Percentiles rank a stretch among this genome's conserved stretches.
These are phyloP conservation scores for Linnaemya vulpina DNA, from an alignment of 2,888 invertebrate genomes.

Conservation along the genomic window DNA sequence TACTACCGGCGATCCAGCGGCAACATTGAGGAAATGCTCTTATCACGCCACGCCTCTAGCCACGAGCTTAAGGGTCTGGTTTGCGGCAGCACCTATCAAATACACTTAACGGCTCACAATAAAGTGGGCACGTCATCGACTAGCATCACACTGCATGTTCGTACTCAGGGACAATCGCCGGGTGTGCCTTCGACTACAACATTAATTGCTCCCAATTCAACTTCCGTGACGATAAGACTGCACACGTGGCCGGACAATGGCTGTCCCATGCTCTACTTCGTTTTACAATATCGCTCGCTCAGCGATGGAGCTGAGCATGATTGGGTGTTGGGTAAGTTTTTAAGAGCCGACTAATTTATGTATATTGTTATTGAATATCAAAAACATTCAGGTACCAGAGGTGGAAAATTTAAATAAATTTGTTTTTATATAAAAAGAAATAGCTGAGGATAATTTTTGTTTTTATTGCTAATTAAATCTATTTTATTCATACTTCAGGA, in stretches of 20 bases:
- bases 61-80: constrained; percentile 88
- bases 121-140: constrained; percentile 88
- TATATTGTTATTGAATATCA: no score
- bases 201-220: constrained; percentile 88
- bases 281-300: constrained; percentile 87
- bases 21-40: constrained; percentile 86
- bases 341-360: not conserved
- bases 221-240: constrained; percentile 86
- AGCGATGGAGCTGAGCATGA: constrained; percentile 85
- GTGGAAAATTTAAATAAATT: no score
- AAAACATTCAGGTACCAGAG: no score
- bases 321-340: constrained; percentile 86
- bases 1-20: constrained; percentile 87
- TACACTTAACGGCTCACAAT: constrained; percentile 88
- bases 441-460: no score
- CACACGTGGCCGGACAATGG: constrained; percentile 90
- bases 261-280: constrained; percentile 88
- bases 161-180: constrained; percentile 89
- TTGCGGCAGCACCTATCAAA: constrained; percentile 89
- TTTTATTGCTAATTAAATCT: no score
- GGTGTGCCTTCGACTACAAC: constrained; percentile 86
- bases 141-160: constrained; percentile 87
- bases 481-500: no score
- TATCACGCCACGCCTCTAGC: constrained; percentile 87
- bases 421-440: no score